Conservation (phyloP, 2,888 invertebrate genomes). For the Drosophila pseudotakahashii region DNA sequence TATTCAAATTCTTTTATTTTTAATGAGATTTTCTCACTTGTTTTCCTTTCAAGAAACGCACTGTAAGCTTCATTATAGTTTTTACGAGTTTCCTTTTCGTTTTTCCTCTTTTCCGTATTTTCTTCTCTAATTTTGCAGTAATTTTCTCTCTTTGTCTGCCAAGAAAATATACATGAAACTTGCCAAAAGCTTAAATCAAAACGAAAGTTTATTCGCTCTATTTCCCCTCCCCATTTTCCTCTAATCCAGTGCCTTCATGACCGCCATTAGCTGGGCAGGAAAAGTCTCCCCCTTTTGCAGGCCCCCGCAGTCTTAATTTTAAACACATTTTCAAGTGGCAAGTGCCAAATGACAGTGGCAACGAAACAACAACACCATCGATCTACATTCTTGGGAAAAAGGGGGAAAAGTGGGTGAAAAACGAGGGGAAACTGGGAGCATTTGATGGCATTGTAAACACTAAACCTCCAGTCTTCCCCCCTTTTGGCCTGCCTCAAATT, state of each 20-base stretch:
- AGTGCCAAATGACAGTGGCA: constrained; percentile 50
- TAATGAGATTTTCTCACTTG: too few species aligned
- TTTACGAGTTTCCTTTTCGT: background rate
- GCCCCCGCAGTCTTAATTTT: constrained; percentile 24
- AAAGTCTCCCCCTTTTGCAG: background rate
- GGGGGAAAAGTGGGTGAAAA: background rate
- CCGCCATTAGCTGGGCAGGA: constrained; percentile 52
- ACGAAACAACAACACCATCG: constrained; percentile 25
- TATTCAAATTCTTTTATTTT: background rate
- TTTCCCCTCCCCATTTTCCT: constrained; percentile 11
- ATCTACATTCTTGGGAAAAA: constrained; percentile 26
- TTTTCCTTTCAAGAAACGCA: background rate
- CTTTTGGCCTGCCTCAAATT: constrained; percentile 34
- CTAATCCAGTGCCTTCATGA: constrained; percentile 43
- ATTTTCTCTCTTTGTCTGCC: constrained; percentile 29
- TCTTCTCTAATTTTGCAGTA: constrained; percentile 20
- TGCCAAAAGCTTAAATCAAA: constrained; percentile 48
- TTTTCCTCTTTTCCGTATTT: constrained; percentile 8
- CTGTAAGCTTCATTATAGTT: constrained; percentile 10
- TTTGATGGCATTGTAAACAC: constrained; percentile 50
- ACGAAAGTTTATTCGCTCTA: constrained; percentile 34
- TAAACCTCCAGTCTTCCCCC: background rate
- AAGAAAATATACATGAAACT: constrained; percentile 29
- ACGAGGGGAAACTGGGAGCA: constrained; percentile 11
- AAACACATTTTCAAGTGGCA: constrained; percentile 48